phyloP scores from a whole-genome alignment of 2,113 vertebrate species.

The Corythoichthys haematopterus region DNA sequence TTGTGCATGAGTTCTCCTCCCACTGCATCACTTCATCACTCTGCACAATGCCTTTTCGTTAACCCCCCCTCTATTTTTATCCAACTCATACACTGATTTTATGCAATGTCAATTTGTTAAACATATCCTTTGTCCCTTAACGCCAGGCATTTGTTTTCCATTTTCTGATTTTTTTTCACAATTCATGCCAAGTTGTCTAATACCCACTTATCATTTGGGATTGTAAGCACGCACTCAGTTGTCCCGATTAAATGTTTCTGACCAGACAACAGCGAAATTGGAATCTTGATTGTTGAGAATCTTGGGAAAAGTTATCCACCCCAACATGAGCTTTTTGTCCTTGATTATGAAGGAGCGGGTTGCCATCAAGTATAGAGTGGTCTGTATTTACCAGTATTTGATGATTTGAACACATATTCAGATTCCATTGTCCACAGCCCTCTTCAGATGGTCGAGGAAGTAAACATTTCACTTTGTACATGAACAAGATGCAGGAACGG shows the following conservation, averaged over 20 bases:
- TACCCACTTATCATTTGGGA: neutral
- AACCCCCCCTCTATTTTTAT: neutral
- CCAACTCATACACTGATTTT: neutral
- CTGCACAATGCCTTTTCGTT: neutral
- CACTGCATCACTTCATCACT: neutral
- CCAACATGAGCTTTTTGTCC: neutral
- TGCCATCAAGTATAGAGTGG: neutral
- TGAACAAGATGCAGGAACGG: slow-evolving; percentile 13
- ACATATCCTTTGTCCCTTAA: neutral
- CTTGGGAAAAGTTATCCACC: neutral
- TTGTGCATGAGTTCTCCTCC: neutral
- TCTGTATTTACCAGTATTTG: neutral
- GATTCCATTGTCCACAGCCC: neutral
- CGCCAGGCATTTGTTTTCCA: neutral
- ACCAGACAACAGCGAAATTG: neutral
- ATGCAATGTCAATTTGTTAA: neutral
- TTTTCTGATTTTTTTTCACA: neutral
- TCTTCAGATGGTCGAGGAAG: neutral
- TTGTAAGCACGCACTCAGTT: neutral
- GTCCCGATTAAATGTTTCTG: neutral
- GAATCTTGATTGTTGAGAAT: slow-evolving; percentile 1
- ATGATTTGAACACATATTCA: neutral
- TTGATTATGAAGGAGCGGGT: neutral
- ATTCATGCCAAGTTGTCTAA: neutral
- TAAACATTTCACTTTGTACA: slow-evolving; percentile 13